Conservation (phyloP, 2,888 invertebrate species). For the Agrypnus murinus region DNA sequence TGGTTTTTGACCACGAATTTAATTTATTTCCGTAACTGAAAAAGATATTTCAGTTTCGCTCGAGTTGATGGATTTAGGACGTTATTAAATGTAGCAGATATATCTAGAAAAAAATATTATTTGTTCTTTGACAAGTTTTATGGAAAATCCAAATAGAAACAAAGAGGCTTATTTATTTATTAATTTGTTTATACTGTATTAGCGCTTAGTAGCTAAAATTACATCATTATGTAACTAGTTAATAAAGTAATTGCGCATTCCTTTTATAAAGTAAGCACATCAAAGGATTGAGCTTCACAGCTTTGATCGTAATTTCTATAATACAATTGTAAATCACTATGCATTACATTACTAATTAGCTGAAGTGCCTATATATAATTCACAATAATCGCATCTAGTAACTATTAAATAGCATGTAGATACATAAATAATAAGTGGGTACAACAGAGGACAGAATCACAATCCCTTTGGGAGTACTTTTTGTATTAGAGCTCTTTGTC, state of each 20-base stretch:
- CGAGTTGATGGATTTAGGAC: constrained; percentile 29
- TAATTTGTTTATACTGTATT: constrained; percentile 38
- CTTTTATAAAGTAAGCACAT: constrained; percentile 47
- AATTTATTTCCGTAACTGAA: constrained; percentile 58
- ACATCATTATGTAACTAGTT: constrained; percentile 40
- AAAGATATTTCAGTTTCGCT: constrained; percentile 33
- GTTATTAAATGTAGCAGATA: constrained; percentile 22
- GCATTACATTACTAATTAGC: constrained; percentile 47
- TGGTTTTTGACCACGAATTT: constrained; percentile 64
- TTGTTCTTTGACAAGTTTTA: background rate
- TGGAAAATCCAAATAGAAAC: no score
- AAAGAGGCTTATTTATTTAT: background rate
- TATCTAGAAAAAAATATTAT: background rate
- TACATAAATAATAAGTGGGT: constrained; percentile 38
- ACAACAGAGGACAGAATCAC: constrained; percentile 28
- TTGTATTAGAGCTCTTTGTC: constrained; percentile 29
- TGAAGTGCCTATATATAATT: constrained; percentile 47
- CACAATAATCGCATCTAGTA: constrained; percentile 45
- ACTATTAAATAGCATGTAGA: constrained; percentile 41
- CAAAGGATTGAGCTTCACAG: constrained; percentile 48
- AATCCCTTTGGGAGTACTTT: constrained; percentile 25
- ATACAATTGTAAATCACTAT: constrained; percentile 46
- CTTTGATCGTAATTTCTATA: constrained; percentile 46
- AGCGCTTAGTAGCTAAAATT: constrained; percentile 25
- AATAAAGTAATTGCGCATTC: constrained; percentile 47